These are phyloP conservation scores for Geotrupes spiniger DNA, from an alignment of 2,888 invertebrate genomes.

Conservation along the genomic window DNA sequence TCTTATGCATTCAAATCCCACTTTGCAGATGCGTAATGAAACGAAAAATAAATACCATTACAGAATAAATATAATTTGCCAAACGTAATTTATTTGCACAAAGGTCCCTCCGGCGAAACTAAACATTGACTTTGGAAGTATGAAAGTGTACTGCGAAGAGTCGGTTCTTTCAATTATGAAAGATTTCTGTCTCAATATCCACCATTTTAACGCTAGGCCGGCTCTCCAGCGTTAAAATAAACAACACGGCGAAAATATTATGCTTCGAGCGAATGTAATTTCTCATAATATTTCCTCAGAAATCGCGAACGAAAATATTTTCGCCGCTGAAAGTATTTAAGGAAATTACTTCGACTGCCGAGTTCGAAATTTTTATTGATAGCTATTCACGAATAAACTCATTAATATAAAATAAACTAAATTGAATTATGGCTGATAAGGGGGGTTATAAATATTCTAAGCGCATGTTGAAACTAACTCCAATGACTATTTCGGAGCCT, in stretches of 20 bases:
- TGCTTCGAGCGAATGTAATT: conserved; percentile 28
- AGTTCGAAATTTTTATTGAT: neutral
- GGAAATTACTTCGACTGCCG: conserved; percentile 24
- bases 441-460: no score
- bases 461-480: neutral
- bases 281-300: conserved; percentile 25
- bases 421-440: no score
- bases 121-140: conserved; percentile 13
- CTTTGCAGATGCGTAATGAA: conserved; percentile 1
- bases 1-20: no score
- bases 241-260: conserved; percentile 22
- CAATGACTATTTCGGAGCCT: neutral
- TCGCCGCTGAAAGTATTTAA: conserved; percentile 19
- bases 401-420: no score
- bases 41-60: conserved; percentile 16
- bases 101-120: conserved; percentile 10
- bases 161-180: conserved; percentile 27
- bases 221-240: conserved; percentile 24
- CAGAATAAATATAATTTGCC: conserved; percentile 18
- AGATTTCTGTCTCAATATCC: conserved; percentile 27
- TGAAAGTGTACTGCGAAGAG: conserved; percentile 14
- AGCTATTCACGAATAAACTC: no score
- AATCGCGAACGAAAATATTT: conserved; percentile 26
- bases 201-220: conserved; percentile 23
- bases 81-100: conserved; percentile 20